phyloP scores from a whole-genome alignment of 1,140 invertebrate species.

The Wiebesia pumilae region DNA sequence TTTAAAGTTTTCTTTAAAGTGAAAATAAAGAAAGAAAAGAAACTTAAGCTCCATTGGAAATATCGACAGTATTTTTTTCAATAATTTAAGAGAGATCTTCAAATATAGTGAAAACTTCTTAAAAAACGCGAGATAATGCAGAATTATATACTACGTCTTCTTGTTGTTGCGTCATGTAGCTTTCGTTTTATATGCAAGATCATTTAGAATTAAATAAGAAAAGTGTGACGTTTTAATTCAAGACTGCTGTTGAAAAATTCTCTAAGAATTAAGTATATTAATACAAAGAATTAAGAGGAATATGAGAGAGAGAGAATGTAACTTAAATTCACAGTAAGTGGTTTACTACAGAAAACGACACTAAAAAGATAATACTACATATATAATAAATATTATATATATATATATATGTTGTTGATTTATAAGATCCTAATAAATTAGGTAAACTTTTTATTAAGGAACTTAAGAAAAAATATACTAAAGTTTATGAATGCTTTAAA shows the following conservation, averaged over 20 bases:
- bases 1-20: no score
- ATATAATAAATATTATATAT: no score
- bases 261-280: background rate
- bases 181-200: background rate
- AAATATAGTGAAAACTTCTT: background rate
- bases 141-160: background rate
- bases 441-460: no score
- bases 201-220: background rate
- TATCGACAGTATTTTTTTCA: background rate
- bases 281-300: background rate
- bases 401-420: no score
- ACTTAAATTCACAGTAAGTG: conserved; percentile 10
- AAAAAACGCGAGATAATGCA: background rate
- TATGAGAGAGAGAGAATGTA: background rate
- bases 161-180: background rate
- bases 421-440: no score
- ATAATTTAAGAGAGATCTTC: background rate
- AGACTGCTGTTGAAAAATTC: background rate
- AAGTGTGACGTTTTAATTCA: background rate
- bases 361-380: no score
- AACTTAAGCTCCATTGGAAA: no score
- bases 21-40: no score
- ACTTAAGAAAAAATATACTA: no score
- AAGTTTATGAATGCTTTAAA: no score
- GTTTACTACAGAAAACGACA: background rate